Evolutionary conservation across 2,888 invertebrate genomes (phyloP).

Genomic region (Rhingia campestris): DNA sequence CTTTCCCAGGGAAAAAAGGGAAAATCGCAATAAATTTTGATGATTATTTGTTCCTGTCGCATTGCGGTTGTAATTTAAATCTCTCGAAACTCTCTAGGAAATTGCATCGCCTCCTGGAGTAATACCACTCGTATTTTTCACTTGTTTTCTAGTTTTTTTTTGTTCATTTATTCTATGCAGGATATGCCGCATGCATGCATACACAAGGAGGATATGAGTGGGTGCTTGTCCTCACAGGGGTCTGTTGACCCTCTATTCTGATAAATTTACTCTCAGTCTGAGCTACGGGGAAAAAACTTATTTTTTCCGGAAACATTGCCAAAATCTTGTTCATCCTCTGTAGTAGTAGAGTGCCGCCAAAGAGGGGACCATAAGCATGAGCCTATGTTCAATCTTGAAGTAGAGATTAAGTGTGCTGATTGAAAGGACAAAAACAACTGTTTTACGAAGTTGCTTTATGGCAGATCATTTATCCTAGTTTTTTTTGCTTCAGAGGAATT

Average conservation of each 20-base stretch:
- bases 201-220: slow-evolving; percentile 49
- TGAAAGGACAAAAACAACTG: slow-evolving; percentile 53
- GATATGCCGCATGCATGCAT: slow-evolving; percentile 62
- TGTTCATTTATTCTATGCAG: slow-evolving; percentile 25
- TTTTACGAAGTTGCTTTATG: slow-evolving; percentile 46
- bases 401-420: slow-evolving; percentile 56
- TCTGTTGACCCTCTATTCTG: slow-evolving; percentile 52
- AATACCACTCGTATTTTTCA: slow-evolving; percentile 52
- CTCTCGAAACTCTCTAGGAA: slow-evolving; percentile 65
- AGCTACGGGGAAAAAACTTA: slow-evolving; percentile 13
- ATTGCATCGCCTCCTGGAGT: slow-evolving; percentile 60
- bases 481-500: slow-evolving; percentile 25
- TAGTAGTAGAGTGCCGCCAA: slow-evolving; percentile 16
- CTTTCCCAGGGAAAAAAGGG: slow-evolving; percentile 45
- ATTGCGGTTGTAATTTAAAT: slow-evolving; percentile 76
- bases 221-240: slow-evolving; percentile 55
- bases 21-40: slow-evolving; percentile 72
- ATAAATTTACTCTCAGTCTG: slow-evolving; percentile 52
- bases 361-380: slow-evolving; percentile 29
- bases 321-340: slow-evolving; percentile 49
- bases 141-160: slow-evolving; percentile 1
- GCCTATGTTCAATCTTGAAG: slow-evolving; percentile 59
- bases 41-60: slow-evolving; percentile 75
- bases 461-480: slow-evolving; percentile 18
- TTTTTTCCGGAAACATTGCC: slow-evolving; percentile 48